Evolutionary conservation across 2,113 vertebrate species (phyloP), one percentile per base, ranked within the genome.

Genomic region (Gadus chalcogrammus): DNA sequence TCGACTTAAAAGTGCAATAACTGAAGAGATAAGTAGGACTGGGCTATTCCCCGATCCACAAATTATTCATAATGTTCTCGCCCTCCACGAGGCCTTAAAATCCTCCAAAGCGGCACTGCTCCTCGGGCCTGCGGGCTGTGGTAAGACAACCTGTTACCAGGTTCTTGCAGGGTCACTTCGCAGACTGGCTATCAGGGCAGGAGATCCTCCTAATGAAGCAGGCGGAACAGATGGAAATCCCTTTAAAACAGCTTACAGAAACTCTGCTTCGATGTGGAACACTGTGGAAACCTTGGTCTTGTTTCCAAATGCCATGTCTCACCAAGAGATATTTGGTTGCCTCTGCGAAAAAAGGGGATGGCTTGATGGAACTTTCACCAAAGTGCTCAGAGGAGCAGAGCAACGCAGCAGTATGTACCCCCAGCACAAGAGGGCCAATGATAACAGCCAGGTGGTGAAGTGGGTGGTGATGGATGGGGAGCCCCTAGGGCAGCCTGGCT

Each of bases 391-490:
- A 81, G 72, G 83, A 68, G 81, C 69, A 61, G 75, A 75, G 61
- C 3, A n/a, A 5, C 15, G 6, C 61, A 72, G 76, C 17, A 48
- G 16, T 16, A 17, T 68, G 52, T 31, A 2, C n/a, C 9, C 69
- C 28, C 56, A 70, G 58, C 27, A 15, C 1, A 48, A 65, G 28
- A 73, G 52, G 12, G 72, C 62, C 64, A 70, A 20, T 15, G 31
- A 7, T 48, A 64, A 55, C 18, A 71, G 1, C 1, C 67, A 38
- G 1, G 69, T 48, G 17, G 69, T 87, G 48, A 92, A 88, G 72
- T 95, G 94, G 94, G 58, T 97, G 48, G 84, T 96, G 52, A 85
- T 94, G 83, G 95, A 97, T 65, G 95, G 94, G 0, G 82, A 91
- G 4, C 80, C 91, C 4, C 27, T 82, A 27, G 85, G 74, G 13